These are phyloP conservation scores for Cephus pulcher DNA, from an alignment of 2,888 invertebrate genomes.

Conservation along the genomic window DNA sequence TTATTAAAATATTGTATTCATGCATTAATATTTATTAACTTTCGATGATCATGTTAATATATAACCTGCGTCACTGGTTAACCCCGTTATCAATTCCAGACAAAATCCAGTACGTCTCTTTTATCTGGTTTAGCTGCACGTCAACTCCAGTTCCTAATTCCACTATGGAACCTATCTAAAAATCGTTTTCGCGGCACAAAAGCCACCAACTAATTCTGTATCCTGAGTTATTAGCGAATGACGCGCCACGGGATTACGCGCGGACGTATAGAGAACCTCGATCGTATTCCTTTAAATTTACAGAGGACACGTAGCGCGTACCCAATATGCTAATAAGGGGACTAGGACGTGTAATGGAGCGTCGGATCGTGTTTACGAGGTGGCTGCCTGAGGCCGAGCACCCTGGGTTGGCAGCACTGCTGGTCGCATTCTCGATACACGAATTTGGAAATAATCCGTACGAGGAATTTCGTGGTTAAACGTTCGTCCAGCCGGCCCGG, in stretches of 20 bases:
- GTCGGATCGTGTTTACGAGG: slow-evolving; percentile 43
- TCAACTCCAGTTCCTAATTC: background rate
- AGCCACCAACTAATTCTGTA: background rate
- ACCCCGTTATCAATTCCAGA: background rate
- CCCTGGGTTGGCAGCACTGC: background rate
- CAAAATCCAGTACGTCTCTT: background rate
- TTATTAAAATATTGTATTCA: background rate
- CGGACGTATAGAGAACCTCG: background rate
- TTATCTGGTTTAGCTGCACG: background rate
- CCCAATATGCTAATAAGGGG: slow-evolving; percentile 50
- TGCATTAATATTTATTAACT: background rate
- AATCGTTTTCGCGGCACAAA: background rate
- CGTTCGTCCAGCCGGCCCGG: background rate
- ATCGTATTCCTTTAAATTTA: background rate
- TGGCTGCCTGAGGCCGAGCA: slow-evolving; percentile 8
- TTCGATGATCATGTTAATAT: background rate
- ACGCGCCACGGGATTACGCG: background rate
- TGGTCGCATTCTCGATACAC: background rate
- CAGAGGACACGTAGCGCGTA: slow-evolving; percentile 12
- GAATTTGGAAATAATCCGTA: background rate
- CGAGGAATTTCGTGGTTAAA: background rate
- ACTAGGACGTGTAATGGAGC: slow-evolving; percentile 34
- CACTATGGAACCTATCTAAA: background rate
- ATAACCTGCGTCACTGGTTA: no score
- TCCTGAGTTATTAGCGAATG: background rate